Percentiles rank a stretch among this genome's conserved stretches.
These are phyloP conservation scores for Montipora cactus DNA, from an alignment of 64 coral and sea anemone species.

Conservation along the genomic window DNA sequence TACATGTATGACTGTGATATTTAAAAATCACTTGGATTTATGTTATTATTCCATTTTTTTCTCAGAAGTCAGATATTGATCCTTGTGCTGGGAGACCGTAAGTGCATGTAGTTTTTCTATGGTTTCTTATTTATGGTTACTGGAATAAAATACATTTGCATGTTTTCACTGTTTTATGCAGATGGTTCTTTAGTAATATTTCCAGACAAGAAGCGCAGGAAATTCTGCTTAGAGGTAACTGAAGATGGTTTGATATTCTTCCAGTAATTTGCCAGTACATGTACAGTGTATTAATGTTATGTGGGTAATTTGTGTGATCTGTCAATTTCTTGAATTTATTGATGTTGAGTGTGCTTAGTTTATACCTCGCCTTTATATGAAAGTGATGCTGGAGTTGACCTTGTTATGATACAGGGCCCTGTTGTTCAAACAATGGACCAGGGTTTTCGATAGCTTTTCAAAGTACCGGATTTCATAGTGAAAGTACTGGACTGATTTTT, in stretches of 20 bases:
- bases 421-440: no score
- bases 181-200: constrained; percentile 93
- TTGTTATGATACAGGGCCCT: no score
- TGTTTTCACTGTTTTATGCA: constrained; percentile 16
- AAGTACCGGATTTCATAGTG: no score
- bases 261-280: background rate
- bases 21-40: no score
- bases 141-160: background rate
- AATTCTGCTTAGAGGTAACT: constrained; percentile 81
- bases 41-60: background rate
- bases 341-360: no score
- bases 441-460: no score
- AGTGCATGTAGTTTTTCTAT: constrained; percentile 11
- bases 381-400: no score
- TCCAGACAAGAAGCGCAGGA: constrained; percentile 89
- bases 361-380: no score
- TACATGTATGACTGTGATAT: no score
- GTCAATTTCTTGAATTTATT: no score
- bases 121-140: background rate
- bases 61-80: constrained; percentile 74
- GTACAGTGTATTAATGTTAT: background rate
- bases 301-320: background rate
- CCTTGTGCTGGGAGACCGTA: constrained; percentile 91
- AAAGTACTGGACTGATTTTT: no score
- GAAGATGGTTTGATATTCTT: background rate